A percentile compares a stretch with the other conserved stretches of the same genome.
These are phyloP conservation scores for Vulpes ferrilata DNA, from an alignment of 2,113 vertebrate genomes.

Conservation along the genomic window DNA sequence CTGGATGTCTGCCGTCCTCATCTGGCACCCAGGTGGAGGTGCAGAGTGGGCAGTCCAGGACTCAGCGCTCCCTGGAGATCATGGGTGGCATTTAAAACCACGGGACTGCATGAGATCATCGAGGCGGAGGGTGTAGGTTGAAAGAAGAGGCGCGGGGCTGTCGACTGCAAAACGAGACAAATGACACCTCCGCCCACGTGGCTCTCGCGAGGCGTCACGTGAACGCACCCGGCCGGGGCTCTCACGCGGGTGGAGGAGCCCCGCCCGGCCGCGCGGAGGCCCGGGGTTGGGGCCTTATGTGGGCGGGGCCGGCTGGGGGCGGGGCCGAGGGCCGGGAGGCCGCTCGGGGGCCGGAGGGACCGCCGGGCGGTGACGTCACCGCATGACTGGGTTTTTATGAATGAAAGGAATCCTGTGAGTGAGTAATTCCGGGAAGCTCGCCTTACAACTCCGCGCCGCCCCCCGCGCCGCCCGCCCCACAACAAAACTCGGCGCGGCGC, in stretches of 20 bases:
- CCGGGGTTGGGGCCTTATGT: not conserved
- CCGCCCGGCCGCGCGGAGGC: not conserved
- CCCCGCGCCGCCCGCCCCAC: slow-evolving; percentile 65
- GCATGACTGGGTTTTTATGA: slow-evolving; percentile 93
- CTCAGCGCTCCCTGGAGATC: not conserved
- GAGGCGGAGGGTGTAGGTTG: slow-evolving; percentile 16
- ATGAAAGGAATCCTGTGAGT: slow-evolving; percentile 92
- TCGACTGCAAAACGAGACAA: not conserved
- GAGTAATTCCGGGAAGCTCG: slow-evolving; percentile 91
- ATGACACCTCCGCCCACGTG: slow-evolving; percentile 42
- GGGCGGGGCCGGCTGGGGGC: not conserved
- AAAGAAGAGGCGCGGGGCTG: not conserved
- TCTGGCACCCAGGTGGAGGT: not conserved
- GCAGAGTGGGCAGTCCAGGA: not conserved
- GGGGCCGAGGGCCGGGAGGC: not conserved
- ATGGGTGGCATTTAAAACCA: slow-evolving; percentile 6
- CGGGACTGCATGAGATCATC: slow-evolving; percentile 69
- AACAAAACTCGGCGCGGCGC: slow-evolving; percentile 69
- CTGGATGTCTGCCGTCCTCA: not conserved
- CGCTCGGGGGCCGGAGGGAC: not conserved
- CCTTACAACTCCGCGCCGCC: slow-evolving; percentile 85
- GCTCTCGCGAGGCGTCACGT: slow-evolving; percentile 8
- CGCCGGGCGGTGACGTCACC: slow-evolving; percentile 84
- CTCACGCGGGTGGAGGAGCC: not conserved
- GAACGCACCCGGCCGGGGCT: not conserved